Conservation (phyloP, 2,797 vertebrate species). For the Thripadectes ignobilis region DNA sequence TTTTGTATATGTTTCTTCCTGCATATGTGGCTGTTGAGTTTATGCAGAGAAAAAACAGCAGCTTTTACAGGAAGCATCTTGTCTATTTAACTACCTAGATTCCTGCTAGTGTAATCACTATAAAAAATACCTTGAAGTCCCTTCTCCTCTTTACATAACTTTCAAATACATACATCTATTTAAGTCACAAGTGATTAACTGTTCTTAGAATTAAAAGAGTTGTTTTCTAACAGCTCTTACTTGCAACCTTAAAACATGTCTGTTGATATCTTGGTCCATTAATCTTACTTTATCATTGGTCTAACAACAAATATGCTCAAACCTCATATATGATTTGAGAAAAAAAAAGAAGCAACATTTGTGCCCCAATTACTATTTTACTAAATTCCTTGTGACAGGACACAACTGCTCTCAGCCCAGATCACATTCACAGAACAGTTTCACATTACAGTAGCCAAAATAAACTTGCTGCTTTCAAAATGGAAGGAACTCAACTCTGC, state of each 20-base stretch:
- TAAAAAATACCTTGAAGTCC: background rate
- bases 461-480: constrained; percentile 58
- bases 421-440: constrained; percentile 22
- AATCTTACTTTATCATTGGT: background rate
- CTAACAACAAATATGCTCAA: background rate
- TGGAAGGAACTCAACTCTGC: constrained; percentile 40
- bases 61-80: background rate
- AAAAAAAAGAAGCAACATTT: background rate
- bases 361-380: background rate
- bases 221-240: background rate
- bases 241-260: background rate
- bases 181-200: background rate
- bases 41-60: background rate
- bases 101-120: background rate
- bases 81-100: background rate
- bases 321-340: background rate
- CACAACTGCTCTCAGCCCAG: background rate
- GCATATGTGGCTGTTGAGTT: background rate
- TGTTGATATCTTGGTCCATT: background rate
- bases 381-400: constrained; percentile 22
- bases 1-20: background rate
- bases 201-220: background rate
- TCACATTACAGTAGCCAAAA: constrained; percentile 61
- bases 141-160: background rate
- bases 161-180: background rate